Evolutionary conservation across 2,888 invertebrate genomes (phyloP).

Genomic region (Pseudeuparius sepicola): DNA sequence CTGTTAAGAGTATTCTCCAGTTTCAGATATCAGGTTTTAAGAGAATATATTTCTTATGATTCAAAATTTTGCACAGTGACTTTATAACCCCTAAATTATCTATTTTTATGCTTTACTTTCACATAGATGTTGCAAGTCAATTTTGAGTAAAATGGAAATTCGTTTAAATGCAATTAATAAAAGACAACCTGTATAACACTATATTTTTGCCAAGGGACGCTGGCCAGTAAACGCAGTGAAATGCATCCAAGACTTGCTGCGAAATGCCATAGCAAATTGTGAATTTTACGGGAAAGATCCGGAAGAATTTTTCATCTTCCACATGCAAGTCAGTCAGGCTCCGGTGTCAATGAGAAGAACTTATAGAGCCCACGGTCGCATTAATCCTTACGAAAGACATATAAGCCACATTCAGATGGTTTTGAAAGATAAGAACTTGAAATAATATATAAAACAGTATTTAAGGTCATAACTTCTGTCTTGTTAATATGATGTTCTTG

Average conservation of each 20-base stretch:
- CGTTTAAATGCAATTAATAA: too few relatives aligned
- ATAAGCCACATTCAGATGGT: constrained; percentile 76
- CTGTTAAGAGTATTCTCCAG: too few relatives aligned
- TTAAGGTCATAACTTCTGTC: not conserved
- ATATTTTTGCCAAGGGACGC: too few relatives aligned
- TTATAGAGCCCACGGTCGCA: constrained; percentile 76
- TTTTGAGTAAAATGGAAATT: too few relatives aligned
- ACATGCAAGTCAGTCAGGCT: constrained; percentile 72
- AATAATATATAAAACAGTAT: constrained; percentile 4
- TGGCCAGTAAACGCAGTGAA: constrained; percentile 79
- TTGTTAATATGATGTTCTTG: not conserved
- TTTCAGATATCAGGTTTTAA: too few relatives aligned
- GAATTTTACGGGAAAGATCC: constrained; percentile 69
- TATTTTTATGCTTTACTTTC: too few relatives aligned
- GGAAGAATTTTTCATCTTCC: constrained; percentile 68
- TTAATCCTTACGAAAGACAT: constrained; percentile 75
- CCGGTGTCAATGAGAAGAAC: constrained; percentile 70
- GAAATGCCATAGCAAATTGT: constrained; percentile 75
- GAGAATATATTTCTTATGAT: too few relatives aligned
- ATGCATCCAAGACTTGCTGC: constrained; percentile 64
- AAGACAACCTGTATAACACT: too few relatives aligned
- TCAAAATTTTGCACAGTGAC: too few relatives aligned
- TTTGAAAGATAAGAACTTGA: constrained; percentile 50
- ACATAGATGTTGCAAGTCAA: too few relatives aligned
- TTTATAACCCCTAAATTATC: too few relatives aligned